Evolutionary conservation across 2,797 vertebrate species (phyloP), one percentile per base, ranked within the genome.

Genomic region (Coregonus suidteri): DNA sequence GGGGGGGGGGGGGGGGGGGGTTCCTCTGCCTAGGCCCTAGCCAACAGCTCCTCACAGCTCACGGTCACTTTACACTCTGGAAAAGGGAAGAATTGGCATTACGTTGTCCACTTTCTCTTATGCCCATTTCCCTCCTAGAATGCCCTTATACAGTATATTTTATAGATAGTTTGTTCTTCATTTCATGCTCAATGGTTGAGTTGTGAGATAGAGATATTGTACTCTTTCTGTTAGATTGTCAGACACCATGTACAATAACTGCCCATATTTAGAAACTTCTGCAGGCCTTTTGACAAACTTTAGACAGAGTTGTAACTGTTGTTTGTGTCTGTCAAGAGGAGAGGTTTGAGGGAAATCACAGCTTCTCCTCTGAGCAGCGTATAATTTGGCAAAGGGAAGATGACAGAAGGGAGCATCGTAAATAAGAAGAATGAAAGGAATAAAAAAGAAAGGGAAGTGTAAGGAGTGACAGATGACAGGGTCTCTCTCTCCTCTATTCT

Each of bases 401-500:
- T 73, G 81, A 81, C 76, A 88, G 47, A 41, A 88, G 87, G 69
- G 59, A 37, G 15, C 35, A 77, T 54, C n/a, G 65, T 11, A n/a
- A 9, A 51, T n/a, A 41, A 11, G 47, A 37, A 53, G 52, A 65
- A 54, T 69, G 16, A 6, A 34, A 73, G 53, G 13, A 82, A 84
- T 80, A 78, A 75, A 83, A 75, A 76, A 83, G 82, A 90, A 72
- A 15, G 25, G 52, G 37, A 71, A 73, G 25, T 70, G 53, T 7
- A 56, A 56, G 52, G 74, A 51, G 37, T 92, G 90, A 93, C 90
- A 90, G 87, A 88, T 92, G 90, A 91, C 89, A 90, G 85, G 86
- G 84, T 85, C 80, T 83, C 72, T 56, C 70, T 73, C 18, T 15
- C 52, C 11, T n/a, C 54, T 66, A 41, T 20, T 31, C 35, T 41